Conservation (phyloP, 1,140 invertebrate genomes). For the Episyrphus balteatus region DNA sequence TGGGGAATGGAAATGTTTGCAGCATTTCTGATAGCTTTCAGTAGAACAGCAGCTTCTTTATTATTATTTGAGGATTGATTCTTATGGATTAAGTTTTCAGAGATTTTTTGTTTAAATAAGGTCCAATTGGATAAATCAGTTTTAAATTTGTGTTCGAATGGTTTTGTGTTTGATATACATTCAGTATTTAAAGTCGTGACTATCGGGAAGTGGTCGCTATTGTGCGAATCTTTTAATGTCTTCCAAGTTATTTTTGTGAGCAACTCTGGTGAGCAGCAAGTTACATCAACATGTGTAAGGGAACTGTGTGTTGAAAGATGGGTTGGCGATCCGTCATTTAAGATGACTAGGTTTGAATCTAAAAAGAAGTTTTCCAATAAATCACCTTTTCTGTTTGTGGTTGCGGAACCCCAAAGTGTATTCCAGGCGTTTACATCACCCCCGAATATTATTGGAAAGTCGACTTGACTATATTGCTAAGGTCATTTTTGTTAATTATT, state of each 20-base stretch:
- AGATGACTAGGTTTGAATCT: slow-evolving; percentile 2
- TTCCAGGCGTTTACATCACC: slow-evolving; percentile 11
- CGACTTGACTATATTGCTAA: neutral
- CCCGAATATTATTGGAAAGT: slow-evolving; percentile 1
- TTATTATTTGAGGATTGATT: neutral
- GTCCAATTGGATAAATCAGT: slow-evolving; percentile 1
- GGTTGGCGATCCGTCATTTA: slow-evolving; percentile 5
- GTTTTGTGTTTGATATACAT: neutral
- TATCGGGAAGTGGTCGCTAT: slow-evolving; percentile 10
- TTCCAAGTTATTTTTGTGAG: slow-evolving; percentile 3
- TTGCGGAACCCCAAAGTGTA: slow-evolving; percentile 5
- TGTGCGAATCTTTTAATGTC: slow-evolving; percentile 6
- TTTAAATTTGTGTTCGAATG: neutral
- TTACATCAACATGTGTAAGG: slow-evolving; percentile 2
- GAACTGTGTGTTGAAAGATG: slow-evolving; percentile 4
- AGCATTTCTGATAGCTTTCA: neutral
- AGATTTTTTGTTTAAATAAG: neutral
- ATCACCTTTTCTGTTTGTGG: slow-evolving; percentile 6
- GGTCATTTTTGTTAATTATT: neutral
- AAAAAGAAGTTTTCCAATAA: slow-evolving; percentile 2
- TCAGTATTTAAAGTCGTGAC: slow-evolving; percentile 4
- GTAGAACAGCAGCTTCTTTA: slow-evolving; percentile 1
- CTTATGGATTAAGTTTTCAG: neutral
- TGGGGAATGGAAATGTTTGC: slow-evolving; percentile 3
- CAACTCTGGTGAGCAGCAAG: slow-evolving; percentile 4